Evolutionary conservation across 2,888 invertebrate genomes (phyloP), one percentile per base, ranked within the genome.

Genomic region (Amblyteles armatorius): DNA sequence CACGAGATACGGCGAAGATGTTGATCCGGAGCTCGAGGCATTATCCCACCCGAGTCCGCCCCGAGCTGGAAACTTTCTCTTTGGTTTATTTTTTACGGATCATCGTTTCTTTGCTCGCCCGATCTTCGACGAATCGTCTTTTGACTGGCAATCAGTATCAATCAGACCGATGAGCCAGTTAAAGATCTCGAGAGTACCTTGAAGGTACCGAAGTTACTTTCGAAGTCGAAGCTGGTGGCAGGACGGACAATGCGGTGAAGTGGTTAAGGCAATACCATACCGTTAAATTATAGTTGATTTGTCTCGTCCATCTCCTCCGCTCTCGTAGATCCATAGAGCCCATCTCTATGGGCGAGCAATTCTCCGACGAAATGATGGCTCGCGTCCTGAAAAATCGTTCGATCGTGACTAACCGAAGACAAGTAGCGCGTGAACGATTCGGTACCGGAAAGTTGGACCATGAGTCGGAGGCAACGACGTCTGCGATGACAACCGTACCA

Each of bases 371-470:
- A 84, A 74, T 40, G 63, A 78, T 81, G 77, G n/a, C 40, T 52
- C 68, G 80, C 71, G 85, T 76, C 82, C 85, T 85, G 85, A 85
- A 85, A 85, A 82, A 72, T 82, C 85, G 76, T 82, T 85, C 79
- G 72, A 57, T 82, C 85, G 79, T 65, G 79, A 82, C 79, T 72
- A 82, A 85, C 67, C 68, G 83, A 83, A 60, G 78, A 78, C 80
- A 83, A 83, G 83, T 85, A 83, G 86, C 83, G 86, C 83, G 82
- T 84, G 84, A 87, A 85, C 74, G 63, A 78, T 86, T 82, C 79
- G 69, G 78, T 57, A 67, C 57, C 71, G 60, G 55, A 60, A 33
- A 36, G 50, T 48, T 26, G 52, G 52, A 83, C 55, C 71, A 72
- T 60, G 40, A n/a, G 76, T 79, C 52, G 50, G 36, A 40, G 29